phyloP scores from a whole-genome alignment of 2,797 vertebrate species.

The Cottoperca gobio region DNA sequence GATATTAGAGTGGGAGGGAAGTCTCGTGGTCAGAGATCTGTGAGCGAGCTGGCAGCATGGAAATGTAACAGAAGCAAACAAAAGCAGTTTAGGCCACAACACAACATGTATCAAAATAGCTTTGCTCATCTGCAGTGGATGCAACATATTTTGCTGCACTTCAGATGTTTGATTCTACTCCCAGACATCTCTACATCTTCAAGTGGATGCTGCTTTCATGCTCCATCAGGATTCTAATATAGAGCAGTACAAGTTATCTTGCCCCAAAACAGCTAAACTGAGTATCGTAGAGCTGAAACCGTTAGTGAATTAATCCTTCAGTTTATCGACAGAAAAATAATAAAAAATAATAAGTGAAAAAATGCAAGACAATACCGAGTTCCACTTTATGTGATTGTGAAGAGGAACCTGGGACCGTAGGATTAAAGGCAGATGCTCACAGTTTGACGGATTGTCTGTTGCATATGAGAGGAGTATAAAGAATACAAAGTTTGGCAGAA shows the following conservation, averaged over 20 bases:
- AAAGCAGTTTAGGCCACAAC: slow-evolving; percentile 48
- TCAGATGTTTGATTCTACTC: slow-evolving; percentile 18
- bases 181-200: slow-evolving; percentile 34
- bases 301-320: background rate
- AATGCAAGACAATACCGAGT: background rate
- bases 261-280: background rate
- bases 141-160: slow-evolving; percentile 22
- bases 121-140: slow-evolving; percentile 18
- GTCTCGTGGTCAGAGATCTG: slow-evolving; percentile 48
- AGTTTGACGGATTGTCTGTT: background rate
- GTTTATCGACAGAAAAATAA: background rate
- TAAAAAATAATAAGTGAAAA: too few species aligned
- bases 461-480: slow-evolving; percentile 8
- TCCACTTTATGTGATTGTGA: background rate
- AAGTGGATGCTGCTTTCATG: slow-evolving; percentile 40
- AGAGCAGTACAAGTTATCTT: background rate
- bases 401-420: background rate
- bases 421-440: background rate
- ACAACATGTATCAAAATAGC: slow-evolving; percentile 33
- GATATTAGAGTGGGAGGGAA: slow-evolving; percentile 46
- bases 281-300: slow-evolving; percentile 8
- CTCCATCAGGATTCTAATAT: slow-evolving; percentile 32
- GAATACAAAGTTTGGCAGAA: slow-evolving; percentile 9
- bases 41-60: slow-evolving; percentile 39
- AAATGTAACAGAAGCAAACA: slow-evolving; percentile 56